phyloP scores from a whole-genome alignment of 2,888 invertebrate species.

The Parascotia fuliginaria region DNA sequence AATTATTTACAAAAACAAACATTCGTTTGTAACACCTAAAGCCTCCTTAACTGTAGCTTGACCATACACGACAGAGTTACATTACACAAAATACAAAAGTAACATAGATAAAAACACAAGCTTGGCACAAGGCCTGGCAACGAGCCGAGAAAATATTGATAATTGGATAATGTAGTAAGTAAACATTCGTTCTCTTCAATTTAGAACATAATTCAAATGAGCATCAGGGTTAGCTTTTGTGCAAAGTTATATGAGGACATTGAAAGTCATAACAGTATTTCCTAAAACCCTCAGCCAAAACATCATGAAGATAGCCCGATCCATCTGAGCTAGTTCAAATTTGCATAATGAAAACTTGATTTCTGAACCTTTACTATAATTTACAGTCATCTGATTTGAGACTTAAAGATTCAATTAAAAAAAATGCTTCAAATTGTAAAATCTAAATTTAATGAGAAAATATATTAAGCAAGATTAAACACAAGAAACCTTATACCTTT shows the following conservation, averaged over 20 bases:
- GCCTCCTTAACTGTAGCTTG: neutral
- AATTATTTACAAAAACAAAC: neutral
- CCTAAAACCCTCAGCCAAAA: constrained; percentile 27
- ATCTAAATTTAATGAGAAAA: neutral
- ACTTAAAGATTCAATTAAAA: neutral
- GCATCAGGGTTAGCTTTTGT: constrained; percentile 25
- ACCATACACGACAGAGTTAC: constrained; percentile 31
- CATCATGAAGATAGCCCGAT: constrained; percentile 49
- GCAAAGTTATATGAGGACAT: constrained; percentile 26
- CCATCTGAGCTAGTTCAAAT: constrained; percentile 42
- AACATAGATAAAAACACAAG: constrained; percentile 17
- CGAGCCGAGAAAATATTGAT: constrained; percentile 29
- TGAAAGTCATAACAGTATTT: constrained; percentile 33
- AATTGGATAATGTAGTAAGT: constrained; percentile 28
- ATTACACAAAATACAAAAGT: constrained; percentile 24
- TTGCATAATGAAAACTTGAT: constrained; percentile 33
- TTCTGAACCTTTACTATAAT: constrained; percentile 9
- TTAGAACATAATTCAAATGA: constrained; percentile 35
- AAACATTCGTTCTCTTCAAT: constrained; percentile 33
- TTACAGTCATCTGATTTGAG: constrained; percentile 4
- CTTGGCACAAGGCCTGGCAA: constrained; percentile 32
- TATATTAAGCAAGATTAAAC: no score
- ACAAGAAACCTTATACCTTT: no score
- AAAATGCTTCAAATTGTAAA: neutral
- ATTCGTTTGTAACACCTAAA: neutral